Evolutionary conservation across 1,140 invertebrate species (phyloP), one percentile per base, ranked within the genome.

Genomic region (Epicauta chinensis): DNA sequence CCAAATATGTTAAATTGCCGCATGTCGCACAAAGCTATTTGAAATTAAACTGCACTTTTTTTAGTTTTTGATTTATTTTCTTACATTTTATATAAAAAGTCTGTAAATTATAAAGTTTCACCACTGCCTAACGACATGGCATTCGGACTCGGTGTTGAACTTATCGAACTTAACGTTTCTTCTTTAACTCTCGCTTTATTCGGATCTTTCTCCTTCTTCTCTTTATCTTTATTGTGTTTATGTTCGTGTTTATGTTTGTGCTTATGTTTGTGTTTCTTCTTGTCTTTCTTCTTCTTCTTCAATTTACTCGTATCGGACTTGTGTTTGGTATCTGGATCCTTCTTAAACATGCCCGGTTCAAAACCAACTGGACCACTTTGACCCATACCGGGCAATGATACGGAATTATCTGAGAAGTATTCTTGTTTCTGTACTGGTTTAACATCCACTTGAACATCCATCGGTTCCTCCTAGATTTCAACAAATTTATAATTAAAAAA

Each of bases 221-320:
- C 71, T 53, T 77, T 75, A 31, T 68, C 71, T 45, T 78, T 76
- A 30, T 69, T 56, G 44, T 75, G 71, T 55, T 81, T 81, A 56
- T 85, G 81, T 55, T 86, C 78, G 65, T 81, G 83, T 60, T 83
- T 82, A 67, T 87, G 85, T 56, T 84, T 83, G 58, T 85, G 82
- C 56, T 87, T 86, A 59, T 87, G 79, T 61, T 82, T 86, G 56
- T 88, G 83, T 65, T 86, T 88, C 69, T 89, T 86, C 63, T 89
- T 89, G 44, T 90, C 83, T 61, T 90, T 88, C 62, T 89, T 87
- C 69, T 51, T 35, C 42, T 45, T 2, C 23, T 32, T 45, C 50
- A 44, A 55, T 53, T 52, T 61, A 45, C 30, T 55, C 47, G 16
- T 48, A 51, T 36, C 58, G 38, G 40, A 47, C 53, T 47, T 78